phyloP scores from a whole-genome alignment of 2,113 vertebrate genomes.

The Bothrops jararaca region DNA sequence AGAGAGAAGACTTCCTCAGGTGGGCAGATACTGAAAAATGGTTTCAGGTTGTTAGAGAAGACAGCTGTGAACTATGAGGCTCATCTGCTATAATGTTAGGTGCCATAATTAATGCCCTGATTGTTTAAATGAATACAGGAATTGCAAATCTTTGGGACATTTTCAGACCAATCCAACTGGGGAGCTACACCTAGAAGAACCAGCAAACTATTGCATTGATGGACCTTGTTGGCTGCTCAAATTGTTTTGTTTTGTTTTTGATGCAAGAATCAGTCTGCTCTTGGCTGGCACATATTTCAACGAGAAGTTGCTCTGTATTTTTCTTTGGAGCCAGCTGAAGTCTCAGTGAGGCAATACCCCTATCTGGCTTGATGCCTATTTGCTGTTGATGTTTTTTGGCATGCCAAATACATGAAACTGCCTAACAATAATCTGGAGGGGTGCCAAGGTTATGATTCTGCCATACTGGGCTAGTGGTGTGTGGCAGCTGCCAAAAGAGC shows the following conservation, averaged over 20 bases:
- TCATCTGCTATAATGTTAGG: not conserved
- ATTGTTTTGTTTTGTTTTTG: conserved; percentile 7
- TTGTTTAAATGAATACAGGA: not conserved
- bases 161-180: not conserved
- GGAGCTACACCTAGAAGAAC: not conserved
- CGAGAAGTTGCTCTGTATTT: conserved; percentile 26
- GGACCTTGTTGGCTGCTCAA: conserved; percentile 2
- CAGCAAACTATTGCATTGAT: conserved; percentile 19
- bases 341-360: conserved; percentile 16
- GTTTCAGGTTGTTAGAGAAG: not conserved
- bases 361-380: conserved; percentile 15
- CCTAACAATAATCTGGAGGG: conserved; percentile 25
- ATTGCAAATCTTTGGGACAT: not conserved
- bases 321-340: conserved; percentile 32
- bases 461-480: not conserved
- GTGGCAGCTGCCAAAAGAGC: not conserved
- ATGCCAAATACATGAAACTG: conserved; percentile 25
- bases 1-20: not conserved
- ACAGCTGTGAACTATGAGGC: not conserved
- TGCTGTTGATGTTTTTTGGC: not conserved
- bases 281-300: not conserved
- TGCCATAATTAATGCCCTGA: not conserved
- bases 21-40: not conserved
- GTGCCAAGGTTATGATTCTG: conserved; percentile 21
- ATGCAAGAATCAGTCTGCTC: conserved; percentile 24